Evolutionary conservation across 2,797 vertebrate genomes (phyloP).

Genomic region (Chelidonichthys spinosus): DNA sequence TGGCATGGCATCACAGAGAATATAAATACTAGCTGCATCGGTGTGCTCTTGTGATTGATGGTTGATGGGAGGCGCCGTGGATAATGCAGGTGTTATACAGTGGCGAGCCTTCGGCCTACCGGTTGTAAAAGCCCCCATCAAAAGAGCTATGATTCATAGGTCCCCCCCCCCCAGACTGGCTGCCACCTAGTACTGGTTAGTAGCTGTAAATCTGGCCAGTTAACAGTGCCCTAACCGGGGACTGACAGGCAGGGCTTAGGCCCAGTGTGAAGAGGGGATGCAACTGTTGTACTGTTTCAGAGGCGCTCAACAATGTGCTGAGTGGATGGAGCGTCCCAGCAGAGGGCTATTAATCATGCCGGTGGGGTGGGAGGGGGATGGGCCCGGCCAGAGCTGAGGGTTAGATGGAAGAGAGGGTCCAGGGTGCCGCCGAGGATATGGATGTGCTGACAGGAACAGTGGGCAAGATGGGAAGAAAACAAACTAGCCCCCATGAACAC

Average conservation of each 20-base stretch:
- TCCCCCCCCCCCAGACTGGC: slow-evolving; percentile 60
- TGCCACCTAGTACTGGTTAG: slow-evolving; percentile 82
- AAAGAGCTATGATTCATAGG: slow-evolving; percentile 68
- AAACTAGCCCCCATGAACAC: slow-evolving; percentile 60
- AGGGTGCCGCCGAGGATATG: slow-evolving; percentile 68
- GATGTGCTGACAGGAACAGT: slow-evolving; percentile 85
- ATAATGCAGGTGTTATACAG: slow-evolving; percentile 52
- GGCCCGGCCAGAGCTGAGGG: slow-evolving; percentile 42
- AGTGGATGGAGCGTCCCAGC: slow-evolving; percentile 85
- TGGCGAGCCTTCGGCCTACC: slow-evolving; percentile 44
- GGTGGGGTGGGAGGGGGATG: slow-evolving; percentile 33
- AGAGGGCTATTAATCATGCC: slow-evolving; percentile 87
- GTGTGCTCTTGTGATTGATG: slow-evolving; percentile 20
- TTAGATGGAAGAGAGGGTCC: slow-evolving; percentile 48
- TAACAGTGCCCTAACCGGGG: slow-evolving; percentile 86
- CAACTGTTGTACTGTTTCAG: slow-evolving; percentile 89
- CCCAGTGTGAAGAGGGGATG: slow-evolving; percentile 84
- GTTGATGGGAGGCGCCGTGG: slow-evolving; percentile 31
- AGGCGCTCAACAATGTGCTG: slow-evolving; percentile 86
- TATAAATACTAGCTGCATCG: neutral
- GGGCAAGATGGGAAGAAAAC: slow-evolving; percentile 78
- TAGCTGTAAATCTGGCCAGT: slow-evolving; percentile 90
- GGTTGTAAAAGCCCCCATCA: slow-evolving; percentile 70
- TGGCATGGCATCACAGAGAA: neutral
- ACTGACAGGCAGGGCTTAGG: slow-evolving; percentile 88